Conservation (phyloP, 2,888 invertebrate genomes). For the Drosophila buzzatii region DNA sequence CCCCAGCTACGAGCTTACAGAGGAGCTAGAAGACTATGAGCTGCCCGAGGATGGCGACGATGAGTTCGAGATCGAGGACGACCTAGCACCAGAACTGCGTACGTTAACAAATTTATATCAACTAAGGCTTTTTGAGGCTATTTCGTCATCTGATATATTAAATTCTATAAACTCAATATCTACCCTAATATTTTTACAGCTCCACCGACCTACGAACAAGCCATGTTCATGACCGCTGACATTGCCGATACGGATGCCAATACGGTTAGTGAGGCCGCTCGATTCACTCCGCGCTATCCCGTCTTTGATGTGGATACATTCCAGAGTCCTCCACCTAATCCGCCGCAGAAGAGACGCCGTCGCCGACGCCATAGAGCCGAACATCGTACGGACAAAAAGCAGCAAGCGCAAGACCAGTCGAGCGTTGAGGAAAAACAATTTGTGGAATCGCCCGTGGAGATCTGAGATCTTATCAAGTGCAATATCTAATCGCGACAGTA, state of each 20-base stretch:
- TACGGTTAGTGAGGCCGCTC: conserved; percentile 68
- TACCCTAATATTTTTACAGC: conserved; percentile 62
- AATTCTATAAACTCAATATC: not conserved
- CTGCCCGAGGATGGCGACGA: conserved; percentile 69
- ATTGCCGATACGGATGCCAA: conserved; percentile 82
- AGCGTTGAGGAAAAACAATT: conserved; percentile 41
- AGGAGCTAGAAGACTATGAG: conserved; percentile 62
- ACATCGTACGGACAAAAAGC: conserved; percentile 37
- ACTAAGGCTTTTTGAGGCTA: not conserved
- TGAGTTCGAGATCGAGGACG: conserved; percentile 61
- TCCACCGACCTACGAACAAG: conserved; percentile 85
- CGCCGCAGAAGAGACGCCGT: conserved; percentile 67
- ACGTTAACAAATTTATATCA: conserved; percentile 24
- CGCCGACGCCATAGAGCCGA: conserved; percentile 61
- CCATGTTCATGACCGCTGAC: conserved; percentile 82
- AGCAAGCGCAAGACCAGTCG: conserved; percentile 1
- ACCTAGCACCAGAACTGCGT: conserved; percentile 70
- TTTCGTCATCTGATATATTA: too few species aligned
- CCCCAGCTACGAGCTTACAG: conserved; percentile 48
- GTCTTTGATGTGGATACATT: conserved; percentile 82
- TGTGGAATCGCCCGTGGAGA: conserved; percentile 73
- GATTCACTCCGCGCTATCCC: conserved; percentile 84
- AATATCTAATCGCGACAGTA: conserved; percentile 66
- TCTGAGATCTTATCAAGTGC: conserved; percentile 49
- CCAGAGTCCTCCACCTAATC: conserved; percentile 76